Evolutionary conservation across 1,140 invertebrate species (phyloP), one percentile per base, ranked within the genome.

Genomic region (Chelonus insularis): DNA sequence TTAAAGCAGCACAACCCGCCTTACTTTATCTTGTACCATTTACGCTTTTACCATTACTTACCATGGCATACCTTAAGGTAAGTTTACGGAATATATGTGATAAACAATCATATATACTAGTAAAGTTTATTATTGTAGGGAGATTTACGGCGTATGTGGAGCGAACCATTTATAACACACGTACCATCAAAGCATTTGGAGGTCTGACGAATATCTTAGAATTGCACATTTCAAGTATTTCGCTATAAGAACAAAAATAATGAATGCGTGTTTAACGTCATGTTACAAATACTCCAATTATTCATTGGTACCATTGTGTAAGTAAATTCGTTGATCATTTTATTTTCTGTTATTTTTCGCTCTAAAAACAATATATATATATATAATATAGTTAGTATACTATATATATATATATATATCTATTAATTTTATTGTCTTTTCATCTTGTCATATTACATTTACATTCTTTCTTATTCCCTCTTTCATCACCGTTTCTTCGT

Each of bases 61-160:
- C 95, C 45, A 98, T 98, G 95, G 96, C 96, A 62, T 98, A 98
- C 83, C 84, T 98, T 47, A 98, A 98, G 88, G 95, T 96, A 84
- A 39, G 36, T 39, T n/a, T n/a, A n/a, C n/a, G n/a, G n/a, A n/a
- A n/a, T n/a, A n/a, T n/a, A n/a, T n/a, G n/a, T n/a, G n/a, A n/a
- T n/a, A n/a, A n/a, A n/a, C 21, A n/a, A n/a, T 25, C 1, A 12
- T 48, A 18, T 3, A 18, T 9, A 48, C 23, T 23, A 25, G n/a
- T n/a, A n/a, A n/a, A n/a, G 45, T 51, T 36, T 14, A 61, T 6
- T 63, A n/a, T 84, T 85, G 29, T 76, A 97, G 94, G 95, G 95
- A 68, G 96, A 98, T 84, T 84, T 98, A 60, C 85, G 95, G 75
- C 86, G 95, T 69, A 98, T 98, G 95, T 98, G 96, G 96, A 95